Percentiles rank a stretch among this genome's conserved stretches.
These are phyloP conservation scores for Drosophila atripex DNA, from an alignment of 2,888 invertebrate species.

Conservation along the genomic window DNA sequence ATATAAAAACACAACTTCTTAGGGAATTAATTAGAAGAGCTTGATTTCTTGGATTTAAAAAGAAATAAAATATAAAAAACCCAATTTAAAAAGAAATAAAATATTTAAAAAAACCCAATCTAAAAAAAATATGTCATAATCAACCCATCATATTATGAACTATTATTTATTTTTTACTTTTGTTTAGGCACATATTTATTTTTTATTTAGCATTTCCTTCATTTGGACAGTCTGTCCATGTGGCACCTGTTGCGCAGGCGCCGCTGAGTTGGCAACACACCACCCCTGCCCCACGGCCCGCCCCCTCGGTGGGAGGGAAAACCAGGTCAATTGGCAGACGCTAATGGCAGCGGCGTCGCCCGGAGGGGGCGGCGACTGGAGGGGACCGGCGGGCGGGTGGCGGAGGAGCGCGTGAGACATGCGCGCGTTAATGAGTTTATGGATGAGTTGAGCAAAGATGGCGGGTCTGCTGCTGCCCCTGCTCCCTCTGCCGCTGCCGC, in stretches of 20 bases:
- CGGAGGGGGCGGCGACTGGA: background rate
- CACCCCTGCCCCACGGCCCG: background rate
- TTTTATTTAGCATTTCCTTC: background rate
- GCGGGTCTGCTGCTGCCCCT: slow-evolving; percentile 15
- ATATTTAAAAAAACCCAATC: too few species aligned
- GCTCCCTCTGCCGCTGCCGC: slow-evolving; percentile 8
- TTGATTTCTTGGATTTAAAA: too few species aligned
- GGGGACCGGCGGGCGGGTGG: slow-evolving; percentile 5
- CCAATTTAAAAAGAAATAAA: too few species aligned
- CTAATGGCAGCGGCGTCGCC: slow-evolving; percentile 31
- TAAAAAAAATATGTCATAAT: too few species aligned
- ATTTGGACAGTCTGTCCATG: background rate
- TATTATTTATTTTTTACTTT: background rate
- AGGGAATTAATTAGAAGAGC: too few species aligned
- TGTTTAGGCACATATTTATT: background rate
- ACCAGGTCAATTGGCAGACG: slow-evolving; percentile 49
- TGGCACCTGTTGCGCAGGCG: slow-evolving; percentile 17
- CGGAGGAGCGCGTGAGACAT: slow-evolving; percentile 54
- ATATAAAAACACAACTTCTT: too few species aligned
- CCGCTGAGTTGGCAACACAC: slow-evolving; percentile 1
- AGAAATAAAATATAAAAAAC: too few species aligned
- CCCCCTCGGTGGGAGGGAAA: slow-evolving; percentile 9
- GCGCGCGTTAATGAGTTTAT: slow-evolving; percentile 63
- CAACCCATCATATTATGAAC: background rate
- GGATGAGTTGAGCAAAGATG: slow-evolving; percentile 55